Base-by-base conservation (phyloP, 2,797 vertebrate species). In the Pteronotus mesoamericanus region DNA sequence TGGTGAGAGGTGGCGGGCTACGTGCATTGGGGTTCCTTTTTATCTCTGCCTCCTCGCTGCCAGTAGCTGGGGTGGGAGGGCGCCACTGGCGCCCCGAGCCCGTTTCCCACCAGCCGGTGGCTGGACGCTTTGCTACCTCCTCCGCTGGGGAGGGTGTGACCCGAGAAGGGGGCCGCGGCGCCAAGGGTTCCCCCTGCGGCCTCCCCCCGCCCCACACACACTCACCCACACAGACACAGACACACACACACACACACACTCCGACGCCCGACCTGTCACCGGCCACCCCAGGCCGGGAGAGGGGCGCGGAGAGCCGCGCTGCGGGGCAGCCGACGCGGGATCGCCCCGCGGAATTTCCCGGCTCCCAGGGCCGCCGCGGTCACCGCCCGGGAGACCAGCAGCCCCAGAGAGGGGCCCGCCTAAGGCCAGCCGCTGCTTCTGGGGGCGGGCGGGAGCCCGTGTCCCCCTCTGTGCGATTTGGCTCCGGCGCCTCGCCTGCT, bases 121-220 rank as follows among this genome's bases (percentile, higher is more conserved):
- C 93, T 48, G 80, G 86, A 91, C 69, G 29, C 86, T 34, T 51
- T 26, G 59, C 89, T 6, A 80, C 89, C 86, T 53, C 84, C 92
- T 87, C 92, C 91, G 2, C 26, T 89, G 3, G 26, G 44, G 94
- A 97, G 97, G 97, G 96, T 96, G 97, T 97, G 97, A 97, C 96
- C 97, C 61, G 9, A 48, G 37, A 64, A 93, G 93, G 95, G 95
- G 97, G 84, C 93, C 66, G 53, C 26, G 69, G 75, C 53, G 77
- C 79, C 44, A 42, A 57, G 77, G 86, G 92, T 95, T 92, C 88
- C 95, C 93, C 89, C 79, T 66, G 69, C 26, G 39, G 86, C 90
- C 91, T 34, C 96, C 94, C 93, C 95, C 69, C 32, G 14, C 61
- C 6, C 16, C 48, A 14, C 51, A 61, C 93, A 29, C 53, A 55